Percentiles rank a stretch among this genome's conserved stretches.
Conservation (phyloP, 2,888 invertebrate genomes). For the Xylota segnis region DNA sequence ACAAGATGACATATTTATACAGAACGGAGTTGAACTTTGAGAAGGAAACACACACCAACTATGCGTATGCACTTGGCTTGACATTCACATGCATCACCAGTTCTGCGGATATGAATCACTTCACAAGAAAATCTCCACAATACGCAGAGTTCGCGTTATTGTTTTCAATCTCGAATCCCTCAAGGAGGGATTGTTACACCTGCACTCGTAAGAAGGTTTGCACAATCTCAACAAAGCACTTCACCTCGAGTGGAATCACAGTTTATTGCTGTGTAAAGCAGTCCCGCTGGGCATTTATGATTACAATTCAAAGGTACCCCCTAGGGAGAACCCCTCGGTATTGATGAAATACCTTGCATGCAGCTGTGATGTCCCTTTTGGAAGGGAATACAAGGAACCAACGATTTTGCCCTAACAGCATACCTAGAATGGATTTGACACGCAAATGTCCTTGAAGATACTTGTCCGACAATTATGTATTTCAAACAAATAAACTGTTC, state of each 20-base stretch:
- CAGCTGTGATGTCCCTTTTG: slow-evolving; percentile 1
- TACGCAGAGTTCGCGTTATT: background rate
- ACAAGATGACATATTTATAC: slow-evolving; percentile 21
- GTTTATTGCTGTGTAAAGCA: background rate
- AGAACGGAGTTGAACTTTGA: background rate
- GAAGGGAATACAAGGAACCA: background rate
- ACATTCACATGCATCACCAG: background rate
- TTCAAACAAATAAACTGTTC: background rate
- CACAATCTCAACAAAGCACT: background rate
- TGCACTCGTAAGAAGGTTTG: background rate
- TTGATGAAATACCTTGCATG: background rate
- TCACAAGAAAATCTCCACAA: background rate
- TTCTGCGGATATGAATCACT: background rate
- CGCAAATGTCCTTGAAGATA: slow-evolving; percentile 30
- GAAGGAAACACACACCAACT: slow-evolving; percentile 1
- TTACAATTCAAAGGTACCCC: background rate
- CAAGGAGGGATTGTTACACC: background rate
- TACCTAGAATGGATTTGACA: slow-evolving; percentile 26
- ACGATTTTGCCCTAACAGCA: background rate
- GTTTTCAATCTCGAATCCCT: background rate
- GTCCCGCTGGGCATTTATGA: background rate
- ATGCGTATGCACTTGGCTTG: background rate
- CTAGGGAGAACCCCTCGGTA: background rate
- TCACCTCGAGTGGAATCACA: slow-evolving; percentile 15
- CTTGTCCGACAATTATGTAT: background rate